Conservation (phyloP, 2,797 vertebrate species). For the Cryptoblepharus egeriae region DNA sequence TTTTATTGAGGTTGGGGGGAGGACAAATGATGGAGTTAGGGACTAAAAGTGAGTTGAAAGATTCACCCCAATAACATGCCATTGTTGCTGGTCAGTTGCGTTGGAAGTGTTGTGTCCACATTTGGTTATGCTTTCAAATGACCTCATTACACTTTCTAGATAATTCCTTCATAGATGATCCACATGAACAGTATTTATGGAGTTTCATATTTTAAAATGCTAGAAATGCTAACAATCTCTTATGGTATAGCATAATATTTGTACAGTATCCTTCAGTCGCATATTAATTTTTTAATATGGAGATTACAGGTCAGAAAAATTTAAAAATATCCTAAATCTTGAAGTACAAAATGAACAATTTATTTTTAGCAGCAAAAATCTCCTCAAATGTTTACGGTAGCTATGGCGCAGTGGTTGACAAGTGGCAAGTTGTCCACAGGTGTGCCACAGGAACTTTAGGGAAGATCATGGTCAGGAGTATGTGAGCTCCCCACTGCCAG, state of each 20-base stretch:
- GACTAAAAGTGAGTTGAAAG: neutral
- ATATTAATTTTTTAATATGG: neutral
- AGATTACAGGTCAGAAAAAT: neutral
- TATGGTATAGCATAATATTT: neutral
- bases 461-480: no score
- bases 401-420: no score
- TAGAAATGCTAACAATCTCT: neutral
- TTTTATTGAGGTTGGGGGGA: neutral
- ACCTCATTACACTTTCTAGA: neutral
- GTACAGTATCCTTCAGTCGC: neutral
- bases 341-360: neutral
- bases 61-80: neutral
- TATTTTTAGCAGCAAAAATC: neutral
- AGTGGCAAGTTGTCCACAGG: no score
- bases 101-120: neutral
- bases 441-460: no score
- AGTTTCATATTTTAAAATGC: neutral
- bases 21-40: rapidly evolving
- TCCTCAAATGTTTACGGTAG: neutral
- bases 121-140: neutral
- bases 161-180: neutral
- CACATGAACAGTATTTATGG: neutral
- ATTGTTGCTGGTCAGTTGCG: neutral
- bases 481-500: no score
- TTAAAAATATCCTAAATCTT: neutral